These are phyloP conservation scores for Pygocentrus nattereri DNA, from an alignment of 2,797 vertebrate species.

Conservation along the genomic window DNA sequence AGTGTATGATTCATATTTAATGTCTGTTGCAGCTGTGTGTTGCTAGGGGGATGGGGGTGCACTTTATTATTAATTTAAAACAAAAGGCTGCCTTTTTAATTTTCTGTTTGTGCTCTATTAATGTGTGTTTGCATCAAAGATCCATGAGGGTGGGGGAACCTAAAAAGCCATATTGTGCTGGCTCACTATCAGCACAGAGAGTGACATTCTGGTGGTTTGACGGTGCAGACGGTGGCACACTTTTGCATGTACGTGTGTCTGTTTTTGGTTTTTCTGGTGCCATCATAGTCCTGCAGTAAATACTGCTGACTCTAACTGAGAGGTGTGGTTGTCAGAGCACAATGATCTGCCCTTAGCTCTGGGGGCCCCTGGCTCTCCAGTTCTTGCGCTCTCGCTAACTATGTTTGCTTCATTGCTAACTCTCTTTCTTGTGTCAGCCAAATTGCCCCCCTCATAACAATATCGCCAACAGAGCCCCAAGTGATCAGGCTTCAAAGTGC, in stretches of 20 bases:
- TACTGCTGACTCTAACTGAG: conserved; percentile 36
- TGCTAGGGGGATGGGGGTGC: conserved; percentile 41
- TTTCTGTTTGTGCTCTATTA: conserved; percentile 36
- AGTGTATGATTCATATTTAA: conserved; percentile 73
- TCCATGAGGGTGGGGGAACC: conserved; percentile 3
- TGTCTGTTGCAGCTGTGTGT: conserved; percentile 62
- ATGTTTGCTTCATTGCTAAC: conserved; percentile 30
- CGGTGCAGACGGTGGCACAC: conserved; percentile 45
- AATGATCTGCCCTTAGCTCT: conserved; percentile 52
- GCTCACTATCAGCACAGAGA: conserved; percentile 32
- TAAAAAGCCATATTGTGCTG: conserved; percentile 57
- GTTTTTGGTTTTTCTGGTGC: conserved; percentile 27
- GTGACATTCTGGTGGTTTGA: conserved; percentile 23
- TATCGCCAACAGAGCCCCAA: conserved; percentile 61
- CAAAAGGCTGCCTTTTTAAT: conserved; percentile 50
- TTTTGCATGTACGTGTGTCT: conserved; percentile 31
- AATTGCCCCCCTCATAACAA: conserved; percentile 61
- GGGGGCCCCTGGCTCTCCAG: conserved; percentile 57
- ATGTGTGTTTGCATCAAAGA: conserved; percentile 21
- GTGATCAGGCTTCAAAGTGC: conserved; percentile 65
- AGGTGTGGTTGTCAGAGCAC: conserved; percentile 71
- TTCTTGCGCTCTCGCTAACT: conserved; percentile 36
- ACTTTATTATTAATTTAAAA: conserved; percentile 63
- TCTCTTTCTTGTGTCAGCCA: conserved; percentile 59
- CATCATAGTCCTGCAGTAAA: conserved; percentile 24